Percentiles rank a stretch among this genome's conserved stretches.
phyloP scores from a whole-genome alignment of 1,140 invertebrate genomes.

The Drosophila parabipectinata region DNA sequence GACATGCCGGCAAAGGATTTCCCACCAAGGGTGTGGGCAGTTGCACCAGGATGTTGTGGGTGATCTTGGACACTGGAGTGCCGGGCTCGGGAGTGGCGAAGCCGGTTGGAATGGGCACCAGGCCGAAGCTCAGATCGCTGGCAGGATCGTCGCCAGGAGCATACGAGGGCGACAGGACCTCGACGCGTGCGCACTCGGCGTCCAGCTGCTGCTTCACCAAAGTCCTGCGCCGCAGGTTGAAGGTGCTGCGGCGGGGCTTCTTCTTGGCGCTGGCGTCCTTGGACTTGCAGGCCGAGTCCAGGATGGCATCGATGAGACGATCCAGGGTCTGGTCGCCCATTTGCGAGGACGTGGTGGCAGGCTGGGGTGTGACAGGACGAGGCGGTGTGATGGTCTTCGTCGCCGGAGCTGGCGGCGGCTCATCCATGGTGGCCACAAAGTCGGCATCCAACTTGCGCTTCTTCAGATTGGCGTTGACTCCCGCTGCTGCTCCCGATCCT shows the following conservation, averaged over 20 bases:
- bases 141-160: constrained; percentile 80
- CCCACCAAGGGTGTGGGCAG: constrained; percentile 37
- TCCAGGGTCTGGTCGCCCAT: constrained; percentile 81
- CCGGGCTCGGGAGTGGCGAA: constrained; percentile 48
- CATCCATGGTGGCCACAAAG: constrained; percentile 57
- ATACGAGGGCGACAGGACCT: constrained; percentile 78
- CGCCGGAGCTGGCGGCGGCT: not conserved
- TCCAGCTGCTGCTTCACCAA: constrained; percentile 72
- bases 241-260: constrained; percentile 64
- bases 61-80: constrained; percentile 38
- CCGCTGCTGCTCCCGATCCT: constrained; percentile 16
- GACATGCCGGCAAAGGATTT: no score
- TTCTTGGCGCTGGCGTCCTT: constrained; percentile 59
- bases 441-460: constrained; percentile 70
- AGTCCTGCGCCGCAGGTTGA: constrained; percentile 74
- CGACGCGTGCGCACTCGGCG: constrained; percentile 20
- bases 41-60: constrained; percentile 39
- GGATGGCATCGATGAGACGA: constrained; percentile 78
- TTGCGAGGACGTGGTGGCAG: constrained; percentile 40
- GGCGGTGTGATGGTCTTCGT: not conserved
- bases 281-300: constrained; percentile 79
- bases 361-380: constrained; percentile 50
- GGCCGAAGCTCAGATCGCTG: constrained; percentile 71
- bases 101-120: constrained; percentile 25
- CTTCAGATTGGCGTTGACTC: constrained; percentile 5